These are phyloP conservation scores for Glaucidium brasilianum DNA, from an alignment of 2,113 vertebrate species.

Conservation along the genomic window DNA sequence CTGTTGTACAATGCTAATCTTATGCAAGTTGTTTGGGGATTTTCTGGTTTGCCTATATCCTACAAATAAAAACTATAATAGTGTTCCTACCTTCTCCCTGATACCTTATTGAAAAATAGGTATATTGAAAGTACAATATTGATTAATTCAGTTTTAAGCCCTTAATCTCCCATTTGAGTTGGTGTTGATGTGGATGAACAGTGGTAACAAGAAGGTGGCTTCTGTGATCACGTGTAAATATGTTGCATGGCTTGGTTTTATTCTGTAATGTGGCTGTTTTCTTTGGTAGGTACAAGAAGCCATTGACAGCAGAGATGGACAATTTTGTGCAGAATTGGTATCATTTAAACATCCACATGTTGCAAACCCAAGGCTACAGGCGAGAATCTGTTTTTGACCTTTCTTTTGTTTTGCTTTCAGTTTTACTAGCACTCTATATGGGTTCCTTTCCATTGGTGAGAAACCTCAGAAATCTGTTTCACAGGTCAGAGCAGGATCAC, in stretches of 20 bases:
- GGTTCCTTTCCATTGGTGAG: neutral
- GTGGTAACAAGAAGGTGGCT: neutral
- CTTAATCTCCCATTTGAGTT: neutral
- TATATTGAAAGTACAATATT: neutral
- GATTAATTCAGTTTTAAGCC: neutral
- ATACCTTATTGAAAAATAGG: neutral
- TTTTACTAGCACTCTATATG: neutral
- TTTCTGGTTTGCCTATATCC: neutral
- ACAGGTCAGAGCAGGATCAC: neutral
- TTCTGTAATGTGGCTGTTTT: neutral
- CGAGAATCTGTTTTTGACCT: neutral
- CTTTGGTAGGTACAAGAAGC: constrained; percentile 84
- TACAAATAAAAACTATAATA: rapidly evolving
- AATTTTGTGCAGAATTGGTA: constrained; percentile 86
- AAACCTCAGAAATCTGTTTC: neutral
- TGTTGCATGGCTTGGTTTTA: neutral
- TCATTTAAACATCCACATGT: constrained; percentile 97
- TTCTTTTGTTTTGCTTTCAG: neutral
- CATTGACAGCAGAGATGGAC: constrained; percentile 86
- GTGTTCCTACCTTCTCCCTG: neutral
- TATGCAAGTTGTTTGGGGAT: neutral
- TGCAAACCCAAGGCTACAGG: constrained; percentile 94
- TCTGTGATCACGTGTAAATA: neutral
- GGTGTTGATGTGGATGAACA: neutral
- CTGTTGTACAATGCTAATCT: neutral